phyloP scores from a whole-genome alignment of 2,797 vertebrate species.

The Ptychobarbus kaznakovi region DNA sequence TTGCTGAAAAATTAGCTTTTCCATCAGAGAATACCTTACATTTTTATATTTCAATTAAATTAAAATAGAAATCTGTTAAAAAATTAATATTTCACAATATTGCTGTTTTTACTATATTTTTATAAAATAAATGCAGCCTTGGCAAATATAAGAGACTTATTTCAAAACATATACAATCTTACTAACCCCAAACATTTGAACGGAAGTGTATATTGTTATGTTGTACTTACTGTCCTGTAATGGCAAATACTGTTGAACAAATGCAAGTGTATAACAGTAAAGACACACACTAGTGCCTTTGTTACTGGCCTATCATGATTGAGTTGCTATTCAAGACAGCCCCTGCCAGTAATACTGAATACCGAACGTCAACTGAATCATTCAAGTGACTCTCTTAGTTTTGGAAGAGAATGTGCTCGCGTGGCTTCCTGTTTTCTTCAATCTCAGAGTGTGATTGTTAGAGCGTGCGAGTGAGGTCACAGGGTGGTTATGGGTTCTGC shows the following conservation, averaged over 20 bases:
- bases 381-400: neutral
- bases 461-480: neutral
- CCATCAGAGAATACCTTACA: neutral
- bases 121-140: neutral
- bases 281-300: neutral
- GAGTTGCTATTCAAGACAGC: neutral
- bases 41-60: neutral
- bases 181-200: neutral
- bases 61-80: neutral
- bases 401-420: neutral
- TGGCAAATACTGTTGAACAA: neutral
- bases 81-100: neutral
- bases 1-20: neutral
- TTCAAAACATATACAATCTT: neutral
- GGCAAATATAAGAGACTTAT: neutral
- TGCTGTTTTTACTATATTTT: neutral
- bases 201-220: neutral
- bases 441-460: neutral
- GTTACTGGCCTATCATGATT: neutral
- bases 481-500: neutral
- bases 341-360: neutral
- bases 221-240: neutral
- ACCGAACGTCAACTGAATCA: neutral
- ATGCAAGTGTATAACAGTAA: neutral
- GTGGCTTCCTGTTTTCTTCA: slow-evolving; percentile 4